phyloP scores from a whole-genome alignment of 2,113 vertebrate genomes.

The Promerops cafer region DNA sequence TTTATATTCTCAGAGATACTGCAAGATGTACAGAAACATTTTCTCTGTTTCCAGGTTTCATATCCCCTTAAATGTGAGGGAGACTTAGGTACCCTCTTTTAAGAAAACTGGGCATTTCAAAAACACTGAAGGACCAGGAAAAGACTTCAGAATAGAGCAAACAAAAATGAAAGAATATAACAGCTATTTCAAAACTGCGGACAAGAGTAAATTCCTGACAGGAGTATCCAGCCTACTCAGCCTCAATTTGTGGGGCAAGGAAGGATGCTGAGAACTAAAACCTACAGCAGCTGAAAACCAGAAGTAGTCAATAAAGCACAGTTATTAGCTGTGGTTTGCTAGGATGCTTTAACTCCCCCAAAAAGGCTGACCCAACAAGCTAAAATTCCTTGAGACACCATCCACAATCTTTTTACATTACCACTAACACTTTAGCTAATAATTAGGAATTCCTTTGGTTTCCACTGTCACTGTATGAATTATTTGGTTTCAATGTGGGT shows the following conservation, averaged over 20 bases:
- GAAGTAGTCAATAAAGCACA: not conserved
- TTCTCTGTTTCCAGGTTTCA: not conserved
- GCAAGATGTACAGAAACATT: not conserved
- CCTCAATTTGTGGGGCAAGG: not conserved
- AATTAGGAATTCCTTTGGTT: constrained; percentile 25
- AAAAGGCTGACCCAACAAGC: not conserved
- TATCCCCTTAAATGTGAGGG: not conserved
- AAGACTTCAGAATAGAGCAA: not conserved
- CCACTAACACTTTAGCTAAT: not conserved
- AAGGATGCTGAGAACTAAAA: not conserved
- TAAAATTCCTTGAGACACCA: not conserved
- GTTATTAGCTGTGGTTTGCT: not conserved
- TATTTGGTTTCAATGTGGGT: not conserved
- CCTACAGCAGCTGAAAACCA: not conserved
- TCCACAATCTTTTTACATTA: not conserved
- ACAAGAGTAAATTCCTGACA: not conserved
- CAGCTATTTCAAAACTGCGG: not conserved
- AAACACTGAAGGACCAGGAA: not conserved
- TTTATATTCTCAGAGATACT: not conserved
- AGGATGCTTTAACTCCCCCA: not conserved
- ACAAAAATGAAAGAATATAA: not conserved
- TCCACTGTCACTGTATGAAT: not conserved
- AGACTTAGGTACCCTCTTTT: not conserved
- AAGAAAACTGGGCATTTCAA: not conserved
- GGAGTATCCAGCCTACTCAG: not conserved